Evolutionary conservation across 2,797 vertebrate genomes (phyloP), one percentile per base, ranked within the genome.

Genomic region (Centroberyx gerrardi): DNA sequence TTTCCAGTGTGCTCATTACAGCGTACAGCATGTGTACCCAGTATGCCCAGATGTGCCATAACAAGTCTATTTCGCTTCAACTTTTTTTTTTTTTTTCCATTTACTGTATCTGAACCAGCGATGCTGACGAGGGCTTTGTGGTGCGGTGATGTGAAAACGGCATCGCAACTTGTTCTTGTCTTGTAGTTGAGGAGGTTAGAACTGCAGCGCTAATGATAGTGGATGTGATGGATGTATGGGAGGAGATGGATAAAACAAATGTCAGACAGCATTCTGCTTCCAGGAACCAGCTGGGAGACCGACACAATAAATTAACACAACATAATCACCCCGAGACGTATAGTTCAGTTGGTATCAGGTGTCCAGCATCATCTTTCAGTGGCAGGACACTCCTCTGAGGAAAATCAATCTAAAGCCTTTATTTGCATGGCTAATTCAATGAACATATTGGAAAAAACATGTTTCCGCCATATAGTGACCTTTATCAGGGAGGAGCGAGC

Each of bases 21-120:
- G 12, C 56, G 38, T 15, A 58, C 15, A 28, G 12, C 56, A 44
- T 15, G 1, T 27, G 14, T 44, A 4, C 33, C 28, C 55, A 55
- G 5, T 70, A 48, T 46, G 68, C 61, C 33, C 12, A n/a, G 22
- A 59, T 29, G 33, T 46, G 53, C n/a, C 60, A 10, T 15, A 56
- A 56, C 51, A 60, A 60, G 36, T 49, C 28, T 46, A 31, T 54
- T 28, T 69, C n/a, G 2, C 27, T 55, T 29, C 31, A 72, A 80
- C 77, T 81, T 82, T 82, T 60, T 67, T n/a, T 29, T 66, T 53
- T 48, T 38, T 64, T 62, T 61, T 76, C 13, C 6, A 59, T 66
- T 56, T 56, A 1, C 33, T 59, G 28, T 53, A 6, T n/a, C 12
- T 46, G 58, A 61, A 18, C 2, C 44, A 8, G 31, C 51, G 33